Evolutionary conservation across 92 coral and sea anemone genomes (phyloP).

Genomic region (Galaxea fascicularis): DNA sequence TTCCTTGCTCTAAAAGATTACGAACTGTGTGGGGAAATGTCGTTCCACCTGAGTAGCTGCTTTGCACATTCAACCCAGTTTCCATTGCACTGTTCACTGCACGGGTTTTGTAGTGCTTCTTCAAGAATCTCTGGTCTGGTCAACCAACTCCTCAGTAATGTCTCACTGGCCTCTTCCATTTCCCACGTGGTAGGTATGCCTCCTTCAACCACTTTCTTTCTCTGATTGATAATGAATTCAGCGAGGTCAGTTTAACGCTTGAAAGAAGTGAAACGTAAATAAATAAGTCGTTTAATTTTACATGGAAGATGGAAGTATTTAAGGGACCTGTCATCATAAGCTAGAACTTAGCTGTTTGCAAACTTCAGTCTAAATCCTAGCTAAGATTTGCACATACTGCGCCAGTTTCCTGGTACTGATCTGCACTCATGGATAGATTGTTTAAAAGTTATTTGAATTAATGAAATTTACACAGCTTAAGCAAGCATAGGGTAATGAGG

Average conservation of each 20-base stretch:
- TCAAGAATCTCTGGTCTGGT: slow-evolving; percentile 24
- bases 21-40: background rate
- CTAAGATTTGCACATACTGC: slow-evolving; percentile 42
- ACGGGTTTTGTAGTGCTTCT: slow-evolving; percentile 6
- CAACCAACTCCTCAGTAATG: slow-evolving; percentile 14
- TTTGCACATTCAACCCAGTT: slow-evolving; percentile 18
- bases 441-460: slow-evolving; percentile 34
- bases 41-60: slow-evolving; percentile 17
- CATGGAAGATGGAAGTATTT: slow-evolving; percentile 51
- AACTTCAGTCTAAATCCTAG: slow-evolving; percentile 42
- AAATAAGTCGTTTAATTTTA: too few relatives aligned
- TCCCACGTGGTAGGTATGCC: slow-evolving; percentile 63
- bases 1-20: background rate
- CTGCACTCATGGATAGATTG: slow-evolving; percentile 47
- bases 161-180: slow-evolving; percentile 34
- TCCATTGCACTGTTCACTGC: slow-evolving; percentile 17
- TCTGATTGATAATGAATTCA: slow-evolving; percentile 66
- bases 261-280: too few relatives aligned
- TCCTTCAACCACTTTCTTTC: slow-evolving; percentile 60
- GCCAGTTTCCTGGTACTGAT: slow-evolving; percentile 56
- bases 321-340: slow-evolving; percentile 49
- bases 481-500: background rate
- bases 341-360: slow-evolving; percentile 30
- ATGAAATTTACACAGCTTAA: slow-evolving; percentile 18
- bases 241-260: slow-evolving; percentile 67